Evolutionary conservation across 2,888 invertebrate species (phyloP), one percentile per base, ranked within the genome.

Genomic region (Parthenolecanium corni): DNA sequence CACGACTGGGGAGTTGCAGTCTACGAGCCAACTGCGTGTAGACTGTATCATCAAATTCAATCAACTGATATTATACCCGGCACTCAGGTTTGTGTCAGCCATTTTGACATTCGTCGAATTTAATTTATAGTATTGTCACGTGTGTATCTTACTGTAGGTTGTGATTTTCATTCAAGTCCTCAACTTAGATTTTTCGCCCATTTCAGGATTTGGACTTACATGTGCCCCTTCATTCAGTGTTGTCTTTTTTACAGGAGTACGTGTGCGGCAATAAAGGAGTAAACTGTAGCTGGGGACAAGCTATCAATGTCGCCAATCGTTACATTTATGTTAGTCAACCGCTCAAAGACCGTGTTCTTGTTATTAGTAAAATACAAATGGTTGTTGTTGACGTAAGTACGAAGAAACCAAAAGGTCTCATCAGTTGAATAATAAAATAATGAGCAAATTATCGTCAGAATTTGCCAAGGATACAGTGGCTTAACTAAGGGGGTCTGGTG

Each of bases 291-390:
- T 86, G 86, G 86, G 85, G 85, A 2, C 76, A 79, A 18, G 83
- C 84, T 14, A 81, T 85, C 67, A 83, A 82, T 70, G 84, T 86
- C 5, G 82, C 80, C 49, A 81, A 83, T 71, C 76, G 82, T 66
- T 85, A 84, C 71, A 81, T 86, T 24, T 86, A 85, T 71, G 82
- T 82, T 16, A 81, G 82, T 1, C 86, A 86, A 72, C 85, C 86
- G 6, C 77, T 78, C 65, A 77, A 82, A 68, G 83, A 85, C 73
- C 76, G 86, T 56, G 79, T 86, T 51, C 75, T 86, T 31, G 82
- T 86, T 57, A 82, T 86, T 69, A 84, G 84, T 70, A 81, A 83
- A 69, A 76, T 80, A 66, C 83, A 84, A 71, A 82, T 83, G 82
- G 81, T 83, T 36, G 82, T 84, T 20, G 82, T 83, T 21, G 83